Evolutionary conservation across 2,888 invertebrate genomes (phyloP).

Genomic region (Elgonia sp.): DNA sequence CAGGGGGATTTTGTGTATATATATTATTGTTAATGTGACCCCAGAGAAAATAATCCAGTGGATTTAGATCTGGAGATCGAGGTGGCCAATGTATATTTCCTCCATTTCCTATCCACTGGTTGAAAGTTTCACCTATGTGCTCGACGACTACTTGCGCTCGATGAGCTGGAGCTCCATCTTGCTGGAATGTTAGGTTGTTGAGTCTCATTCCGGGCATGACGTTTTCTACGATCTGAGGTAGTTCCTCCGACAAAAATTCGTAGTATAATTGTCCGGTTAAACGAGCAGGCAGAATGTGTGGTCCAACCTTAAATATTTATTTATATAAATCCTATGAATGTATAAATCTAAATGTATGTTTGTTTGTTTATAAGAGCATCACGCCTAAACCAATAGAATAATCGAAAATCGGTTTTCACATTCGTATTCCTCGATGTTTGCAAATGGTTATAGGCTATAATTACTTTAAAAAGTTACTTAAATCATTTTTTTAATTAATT

Average conservation of each 20-base stretch:
- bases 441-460: no score
- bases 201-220: neutral
- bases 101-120: neutral
- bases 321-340: no score
- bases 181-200: neutral
- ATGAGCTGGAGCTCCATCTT: constrained; percentile 25
- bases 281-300: neutral
- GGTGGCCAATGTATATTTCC: neutral
- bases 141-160: neutral
- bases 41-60: neutral
- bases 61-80: constrained; percentile 11
- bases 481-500: no score
- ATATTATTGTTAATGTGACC: neutral
- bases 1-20: neutral
- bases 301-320: no score
- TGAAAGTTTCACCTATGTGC: neutral
- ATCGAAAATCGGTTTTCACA: no score
- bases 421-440: no score
- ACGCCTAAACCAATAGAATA: no score
- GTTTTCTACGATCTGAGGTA: neutral
- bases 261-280: neutral
- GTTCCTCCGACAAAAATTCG: constrained; percentile 4
- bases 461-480: no score
- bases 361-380: no score
- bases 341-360: no score